phyloP scores from a whole-genome alignment of 2,797 vertebrate genomes.

The Intellagama lesueurii region DNA sequence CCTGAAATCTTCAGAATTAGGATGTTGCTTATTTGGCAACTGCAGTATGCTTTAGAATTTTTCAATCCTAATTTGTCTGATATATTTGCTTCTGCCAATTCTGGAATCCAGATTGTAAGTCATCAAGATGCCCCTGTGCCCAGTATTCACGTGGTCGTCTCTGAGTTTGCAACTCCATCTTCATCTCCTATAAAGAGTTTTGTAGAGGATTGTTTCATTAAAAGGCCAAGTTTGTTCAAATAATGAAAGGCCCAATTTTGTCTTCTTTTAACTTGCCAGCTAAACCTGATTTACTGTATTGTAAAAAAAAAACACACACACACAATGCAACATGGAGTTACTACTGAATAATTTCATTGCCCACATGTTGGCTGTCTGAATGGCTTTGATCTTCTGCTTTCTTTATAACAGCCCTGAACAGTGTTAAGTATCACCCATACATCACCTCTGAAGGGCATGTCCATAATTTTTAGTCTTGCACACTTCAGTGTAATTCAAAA shows the following conservation, averaged over 20 bases:
- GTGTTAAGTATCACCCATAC: slow-evolving; percentile 49
- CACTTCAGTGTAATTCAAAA: slow-evolving; percentile 32
- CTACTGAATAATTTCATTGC: slow-evolving; percentile 62
- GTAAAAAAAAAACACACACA: slow-evolving; percentile 15
- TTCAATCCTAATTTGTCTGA: background rate
- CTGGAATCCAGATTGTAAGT: slow-evolving; percentile 25
- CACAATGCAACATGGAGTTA: slow-evolving; percentile 53
- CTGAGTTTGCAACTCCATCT: background rate
- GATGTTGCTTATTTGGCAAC: no score
- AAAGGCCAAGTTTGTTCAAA: slow-evolving; percentile 21
- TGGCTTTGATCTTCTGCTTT: slow-evolving; percentile 46
- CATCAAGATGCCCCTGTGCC: slow-evolving; percentile 58
- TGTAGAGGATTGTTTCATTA: slow-evolving; percentile 52
- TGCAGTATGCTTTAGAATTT: background rate
- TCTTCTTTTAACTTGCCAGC: slow-evolving; percentile 60
- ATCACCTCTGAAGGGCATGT: slow-evolving; percentile 38
- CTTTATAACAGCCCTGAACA: slow-evolving; percentile 38
- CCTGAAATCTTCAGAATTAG: no score
- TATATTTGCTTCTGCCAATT: background rate
- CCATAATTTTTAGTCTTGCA: slow-evolving; percentile 13
- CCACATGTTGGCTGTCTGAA: slow-evolving; percentile 11
- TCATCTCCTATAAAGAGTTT: background rate
- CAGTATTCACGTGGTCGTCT: slow-evolving; percentile 66
- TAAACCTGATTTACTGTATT: slow-evolving; percentile 64
- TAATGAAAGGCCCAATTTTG: slow-evolving; percentile 64